These are phyloP conservation scores for Spisula solida DNA, from an alignment of 2,888 invertebrate species.

Conservation along the genomic window DNA sequence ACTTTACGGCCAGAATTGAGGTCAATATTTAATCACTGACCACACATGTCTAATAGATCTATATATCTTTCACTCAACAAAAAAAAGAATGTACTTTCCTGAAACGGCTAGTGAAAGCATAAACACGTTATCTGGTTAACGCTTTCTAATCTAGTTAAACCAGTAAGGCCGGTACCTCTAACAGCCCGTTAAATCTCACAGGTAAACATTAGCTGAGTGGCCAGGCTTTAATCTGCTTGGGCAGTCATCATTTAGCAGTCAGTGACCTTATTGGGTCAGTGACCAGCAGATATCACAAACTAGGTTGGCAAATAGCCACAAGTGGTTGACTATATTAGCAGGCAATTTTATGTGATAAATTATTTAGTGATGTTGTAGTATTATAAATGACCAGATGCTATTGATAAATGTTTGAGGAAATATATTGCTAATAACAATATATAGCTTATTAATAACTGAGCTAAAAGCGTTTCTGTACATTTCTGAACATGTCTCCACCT, in stretches of 20 bases:
- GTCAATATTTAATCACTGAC: constrained; percentile 26
- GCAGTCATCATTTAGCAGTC: constrained; percentile 49
- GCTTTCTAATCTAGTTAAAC: neutral
- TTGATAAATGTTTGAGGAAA: constrained; percentile 17
- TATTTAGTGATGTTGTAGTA: constrained; percentile 30
- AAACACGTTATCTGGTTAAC: neutral
- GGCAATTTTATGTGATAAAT: constrained; percentile 35
- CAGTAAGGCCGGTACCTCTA: neutral
- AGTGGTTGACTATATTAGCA: constrained; percentile 45
- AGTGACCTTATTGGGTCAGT: constrained; percentile 54
- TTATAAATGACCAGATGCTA: constrained; percentile 38
- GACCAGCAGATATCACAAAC: constrained; percentile 45
- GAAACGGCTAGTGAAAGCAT: neutral
- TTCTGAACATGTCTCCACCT: neutral
- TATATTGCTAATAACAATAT: neutral
- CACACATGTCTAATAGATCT: constrained; percentile 18
- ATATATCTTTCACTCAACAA: neutral
- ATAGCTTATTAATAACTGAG: neutral
- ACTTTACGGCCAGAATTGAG: constrained; percentile 9
- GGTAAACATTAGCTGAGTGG: constrained; percentile 23
- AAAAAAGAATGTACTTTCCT: neutral
- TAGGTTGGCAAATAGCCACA: constrained; percentile 60
- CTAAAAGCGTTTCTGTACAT: neutral
- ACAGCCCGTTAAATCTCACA: constrained; percentile 19
- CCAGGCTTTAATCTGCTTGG: constrained; percentile 29